Conservation (phyloP, 2,113 vertebrate species). For the Asarcornis scutulata region DNA sequence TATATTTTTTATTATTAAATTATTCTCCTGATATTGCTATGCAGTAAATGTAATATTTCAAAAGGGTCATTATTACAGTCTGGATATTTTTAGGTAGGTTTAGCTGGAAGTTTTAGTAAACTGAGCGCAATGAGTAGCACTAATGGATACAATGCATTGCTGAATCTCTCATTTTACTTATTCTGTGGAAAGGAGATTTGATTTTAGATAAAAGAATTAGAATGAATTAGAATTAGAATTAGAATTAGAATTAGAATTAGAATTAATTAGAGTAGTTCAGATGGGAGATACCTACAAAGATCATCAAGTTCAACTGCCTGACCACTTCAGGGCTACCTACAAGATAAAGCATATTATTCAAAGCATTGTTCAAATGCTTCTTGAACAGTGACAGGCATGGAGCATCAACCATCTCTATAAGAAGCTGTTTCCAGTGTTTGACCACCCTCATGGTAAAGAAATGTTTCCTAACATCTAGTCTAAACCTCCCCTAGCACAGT, state of each 20-base stretch:
- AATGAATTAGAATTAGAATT: no score
- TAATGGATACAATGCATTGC: not conserved
- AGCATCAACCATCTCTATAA: not conserved
- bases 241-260: no score
- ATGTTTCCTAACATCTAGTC: not conserved
- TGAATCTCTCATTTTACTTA: not conserved
- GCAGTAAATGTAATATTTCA: not conserved
- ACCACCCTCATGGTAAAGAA: not conserved
- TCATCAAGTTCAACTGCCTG: not conserved
- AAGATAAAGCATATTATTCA: not conserved
- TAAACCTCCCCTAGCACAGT: not conserved
- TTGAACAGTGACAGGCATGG: not conserved
- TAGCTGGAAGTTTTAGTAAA: not conserved
- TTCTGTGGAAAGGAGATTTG: not conserved
- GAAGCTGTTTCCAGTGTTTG: not conserved
- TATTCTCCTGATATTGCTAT: not conserved
- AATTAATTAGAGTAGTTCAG: not conserved
- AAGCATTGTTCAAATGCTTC: not conserved
- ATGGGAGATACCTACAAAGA: not conserved
- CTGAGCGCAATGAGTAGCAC: not conserved
- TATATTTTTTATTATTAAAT: slow-evolving; percentile 4
- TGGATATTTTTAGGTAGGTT: not conserved
- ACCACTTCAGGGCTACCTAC: not conserved
- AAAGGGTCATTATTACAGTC: not conserved
- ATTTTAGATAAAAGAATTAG: not conserved